These are phyloP conservation scores for Lagria hirta DNA, from an alignment of 2,888 invertebrate genomes.

Conservation along the genomic window DNA sequence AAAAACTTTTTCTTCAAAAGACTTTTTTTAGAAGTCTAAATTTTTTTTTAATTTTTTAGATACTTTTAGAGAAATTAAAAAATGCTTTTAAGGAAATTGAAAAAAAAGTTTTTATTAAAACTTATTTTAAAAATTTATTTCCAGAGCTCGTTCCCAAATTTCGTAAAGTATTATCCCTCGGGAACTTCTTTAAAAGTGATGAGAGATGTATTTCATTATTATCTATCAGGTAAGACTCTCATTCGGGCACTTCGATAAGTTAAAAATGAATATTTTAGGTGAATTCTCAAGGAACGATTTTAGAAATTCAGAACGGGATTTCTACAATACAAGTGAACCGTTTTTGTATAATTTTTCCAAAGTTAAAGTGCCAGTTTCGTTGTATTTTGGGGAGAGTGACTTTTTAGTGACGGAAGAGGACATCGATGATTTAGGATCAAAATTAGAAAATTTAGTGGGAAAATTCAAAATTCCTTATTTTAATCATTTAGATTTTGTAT, in stretches of 20 bases:
- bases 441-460: conserved; percentile 59
- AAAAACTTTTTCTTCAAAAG: too few species aligned
- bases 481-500: conserved; percentile 72
- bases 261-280: conserved; percentile 5
- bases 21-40: too few species aligned
- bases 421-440: conserved; percentile 58
- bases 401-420: conserved; percentile 60
- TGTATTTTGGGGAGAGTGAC: conserved; percentile 60
- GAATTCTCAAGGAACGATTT: conserved; percentile 8
- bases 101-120: too few species aligned
- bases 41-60: too few species aligned
- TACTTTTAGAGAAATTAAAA: too few species aligned
- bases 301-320: conserved; percentile 19
- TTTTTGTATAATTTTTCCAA: conserved; percentile 48
- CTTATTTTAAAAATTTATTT: conserved; percentile 3
- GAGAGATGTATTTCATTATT: conserved; percentile 52
- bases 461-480: conserved; percentile 63
- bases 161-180: conserved; percentile 53
- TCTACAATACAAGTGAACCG: conserved; percentile 31
- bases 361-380: conserved; percentile 55
- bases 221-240: conserved; percentile 40
- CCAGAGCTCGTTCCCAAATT: conserved; percentile 44
- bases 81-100: too few species aligned
- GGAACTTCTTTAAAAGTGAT: conserved; percentile 57
- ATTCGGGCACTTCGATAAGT: too few species aligned